Evolutionary conservation across 2,888 invertebrate genomes (phyloP), one percentile per base, ranked within the genome.

Genomic region (Geotrupes spiniger): DNA sequence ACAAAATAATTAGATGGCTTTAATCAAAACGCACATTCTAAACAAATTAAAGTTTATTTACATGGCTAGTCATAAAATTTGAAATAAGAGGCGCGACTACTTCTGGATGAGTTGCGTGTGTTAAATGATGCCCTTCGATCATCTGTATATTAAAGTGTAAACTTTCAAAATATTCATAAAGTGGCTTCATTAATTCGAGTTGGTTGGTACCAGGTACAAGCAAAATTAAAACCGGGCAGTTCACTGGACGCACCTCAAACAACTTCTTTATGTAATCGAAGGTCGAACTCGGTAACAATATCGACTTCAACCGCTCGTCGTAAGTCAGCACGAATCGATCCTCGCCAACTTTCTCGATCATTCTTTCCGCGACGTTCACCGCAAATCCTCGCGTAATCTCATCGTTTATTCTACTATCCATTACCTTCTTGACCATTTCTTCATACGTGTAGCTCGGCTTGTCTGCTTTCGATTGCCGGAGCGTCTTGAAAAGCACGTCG

Each of bases 241-340:
- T 17, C 2, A 43, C 28, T 8, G 49, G 49, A 11, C 10, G 10
- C 10, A 16, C 11, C 16, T 29, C 45, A 29, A 45, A 45, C 15
- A 45, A 25, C 14, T 40, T 42, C 11, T 36, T 8, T 11, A 45
- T 27, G 21, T 42, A 45, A 16, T 45, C 42, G 14, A 38, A 4
- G 4, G 25, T 29, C 2, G 37, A 11, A 16, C 31, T 15, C 9
- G 46, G 42, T 4, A 21, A 21, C 12, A 42, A 38, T 3, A 42
- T 5, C 8, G 33, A 38, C 14, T 46, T 46, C 12, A 51, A 46
- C 21, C 38, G 42, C 6, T 11, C 14, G 21, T 51, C 51, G 12
- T 40, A 26, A 2, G 46, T 51, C 9, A 51, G 11, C n/a, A 42
- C 38, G 25, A 46, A 51, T 42, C 36, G 42, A 42, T 46, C 15